phyloP scores from a whole-genome alignment of 2,113 vertebrate genomes.

The Puntigrus tetrazona region DNA sequence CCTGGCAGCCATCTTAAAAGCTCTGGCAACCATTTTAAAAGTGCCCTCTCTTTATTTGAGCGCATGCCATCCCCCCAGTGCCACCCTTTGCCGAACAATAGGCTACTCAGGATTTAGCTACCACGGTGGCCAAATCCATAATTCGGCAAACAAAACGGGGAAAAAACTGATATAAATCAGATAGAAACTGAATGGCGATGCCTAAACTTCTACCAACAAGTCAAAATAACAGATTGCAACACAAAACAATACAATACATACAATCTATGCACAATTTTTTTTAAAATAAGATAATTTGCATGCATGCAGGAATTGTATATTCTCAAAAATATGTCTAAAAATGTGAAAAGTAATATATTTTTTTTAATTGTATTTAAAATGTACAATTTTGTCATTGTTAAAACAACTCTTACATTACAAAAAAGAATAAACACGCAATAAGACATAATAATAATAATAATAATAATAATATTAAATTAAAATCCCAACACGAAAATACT shows the following conservation, averaged over 20 bases:
- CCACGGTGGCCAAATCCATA: constrained; percentile 65
- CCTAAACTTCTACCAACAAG: neutral
- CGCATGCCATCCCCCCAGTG: constrained; percentile 73
- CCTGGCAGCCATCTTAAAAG: constrained; percentile 98
- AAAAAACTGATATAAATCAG: neutral
- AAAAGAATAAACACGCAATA: neutral
- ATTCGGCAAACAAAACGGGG: neutral
- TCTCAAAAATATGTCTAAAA: neutral
- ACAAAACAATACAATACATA: neutral
- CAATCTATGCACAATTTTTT: too few species aligned
- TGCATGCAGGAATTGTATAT: neutral
- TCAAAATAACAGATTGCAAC: neutral
- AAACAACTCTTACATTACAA: neutral
- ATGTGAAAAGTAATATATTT: too few species aligned
- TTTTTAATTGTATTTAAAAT: neutral
- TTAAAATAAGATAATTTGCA: neutral
- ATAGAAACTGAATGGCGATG: neutral
- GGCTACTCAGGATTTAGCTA: constrained; percentile 71
- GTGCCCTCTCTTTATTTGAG: constrained; percentile 84
- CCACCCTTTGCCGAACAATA: constrained; percentile 77
- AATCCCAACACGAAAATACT: too few species aligned
- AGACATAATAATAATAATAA: neutral
- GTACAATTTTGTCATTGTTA: neutral
- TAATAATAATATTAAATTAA: neutral
- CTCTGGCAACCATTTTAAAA: constrained; percentile 98